Evolutionary conservation across 2,797 vertebrate genomes (phyloP).

Genomic region (Muscicapa striata): DNA sequence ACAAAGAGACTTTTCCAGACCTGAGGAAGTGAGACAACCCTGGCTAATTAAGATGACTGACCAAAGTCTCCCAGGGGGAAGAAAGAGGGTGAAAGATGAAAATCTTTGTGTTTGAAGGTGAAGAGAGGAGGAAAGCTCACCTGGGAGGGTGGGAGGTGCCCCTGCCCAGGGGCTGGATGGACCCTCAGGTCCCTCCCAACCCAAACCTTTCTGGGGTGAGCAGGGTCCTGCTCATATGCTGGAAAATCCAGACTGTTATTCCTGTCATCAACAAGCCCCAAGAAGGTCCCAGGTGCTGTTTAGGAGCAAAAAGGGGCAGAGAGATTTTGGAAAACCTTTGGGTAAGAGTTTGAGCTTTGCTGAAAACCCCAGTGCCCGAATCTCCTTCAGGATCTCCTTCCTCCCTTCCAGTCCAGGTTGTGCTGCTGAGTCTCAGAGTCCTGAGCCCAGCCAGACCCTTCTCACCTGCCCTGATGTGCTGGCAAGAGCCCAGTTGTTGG

Average conservation of each 20-base stretch:
- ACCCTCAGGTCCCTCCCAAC: no score
- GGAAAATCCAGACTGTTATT: not conserved
- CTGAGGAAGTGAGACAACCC: slow-evolving; percentile 44
- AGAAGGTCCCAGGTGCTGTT: not conserved
- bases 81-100: slow-evolving; percentile 4
- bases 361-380: fast-evolving
- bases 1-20: slow-evolving; percentile 27
- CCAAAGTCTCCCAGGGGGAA: slow-evolving; percentile 11
- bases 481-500: not conserved
- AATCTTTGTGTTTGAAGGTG: slow-evolving; percentile 16
- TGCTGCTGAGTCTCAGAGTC: not conserved
- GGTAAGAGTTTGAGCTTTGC: not conserved
- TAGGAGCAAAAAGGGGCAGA: fast-evolving
- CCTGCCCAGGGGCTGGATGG: not conserved
- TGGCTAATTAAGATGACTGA: not conserved
- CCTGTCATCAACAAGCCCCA: not conserved
- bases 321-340: not conserved
- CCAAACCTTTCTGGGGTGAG: not conserved
- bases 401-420: not conserved
- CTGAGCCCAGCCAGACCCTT: not conserved
- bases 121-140: not conserved
- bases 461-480: fast-evolving
- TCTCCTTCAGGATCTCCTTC: not conserved
- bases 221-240: fast-evolving
- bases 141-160: not conserved